Conservation (phyloP, 2,797 vertebrate genomes). For the Parambassis ranga region DNA sequence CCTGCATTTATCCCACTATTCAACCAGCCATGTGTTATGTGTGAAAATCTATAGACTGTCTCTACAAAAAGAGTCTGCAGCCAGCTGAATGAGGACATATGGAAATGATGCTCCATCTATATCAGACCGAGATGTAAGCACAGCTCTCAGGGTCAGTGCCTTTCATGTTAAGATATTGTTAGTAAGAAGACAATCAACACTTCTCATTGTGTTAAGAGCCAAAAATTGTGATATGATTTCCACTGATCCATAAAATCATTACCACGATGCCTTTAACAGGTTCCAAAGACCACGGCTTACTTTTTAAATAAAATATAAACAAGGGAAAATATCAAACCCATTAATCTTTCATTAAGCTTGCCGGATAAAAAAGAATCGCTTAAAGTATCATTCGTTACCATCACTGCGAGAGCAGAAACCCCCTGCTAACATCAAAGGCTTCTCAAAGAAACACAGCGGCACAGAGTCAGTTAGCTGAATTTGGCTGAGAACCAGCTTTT, state of each 20-base stretch:
- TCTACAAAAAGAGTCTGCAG: constrained; percentile 26
- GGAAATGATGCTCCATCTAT: constrained; percentile 41
- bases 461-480: constrained; percentile 88
- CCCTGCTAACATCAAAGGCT: constrained; percentile 98
- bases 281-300: constrained; percentile 81
- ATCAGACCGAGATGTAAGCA: constrained; percentile 26
- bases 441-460: constrained; percentile 81
- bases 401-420: constrained; percentile 89
- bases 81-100: constrained; percentile 51
- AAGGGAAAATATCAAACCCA: constrained; percentile 96
- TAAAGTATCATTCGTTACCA: constrained; percentile 95
- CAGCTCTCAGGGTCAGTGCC: constrained; percentile 44
- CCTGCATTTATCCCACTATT: neutral
- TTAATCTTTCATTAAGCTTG: constrained; percentile 99
- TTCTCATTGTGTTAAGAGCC: constrained; percentile 49
- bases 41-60: constrained; percentile 19
- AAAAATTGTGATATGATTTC: constrained; percentile 60
- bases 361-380: constrained; percentile 99
- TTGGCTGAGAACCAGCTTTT: constrained; percentile 92
- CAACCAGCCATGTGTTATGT: neutral
- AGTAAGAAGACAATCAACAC: constrained; percentile 53
- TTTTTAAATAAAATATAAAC: constrained; percentile 91
- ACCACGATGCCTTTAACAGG: constrained; percentile 82
- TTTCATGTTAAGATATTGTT: constrained; percentile 36
- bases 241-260: constrained; percentile 84